Evolutionary conservation across 2,888 invertebrate genomes (phyloP).

Genomic region (Harpalus rufipes): DNA sequence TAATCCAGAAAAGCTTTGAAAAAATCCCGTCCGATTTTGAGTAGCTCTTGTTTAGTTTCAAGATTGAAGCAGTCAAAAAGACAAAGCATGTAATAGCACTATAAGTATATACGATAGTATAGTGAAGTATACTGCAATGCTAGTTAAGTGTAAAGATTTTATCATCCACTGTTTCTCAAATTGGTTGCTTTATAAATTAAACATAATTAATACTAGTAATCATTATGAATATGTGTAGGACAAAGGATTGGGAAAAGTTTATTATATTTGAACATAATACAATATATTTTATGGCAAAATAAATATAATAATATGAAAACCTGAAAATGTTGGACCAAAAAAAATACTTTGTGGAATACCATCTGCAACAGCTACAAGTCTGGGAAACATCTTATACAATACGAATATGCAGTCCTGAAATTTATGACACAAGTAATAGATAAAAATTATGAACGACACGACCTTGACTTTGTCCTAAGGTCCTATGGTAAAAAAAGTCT

Average conservation of each 20-base stretch:
- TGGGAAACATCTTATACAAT: no score
- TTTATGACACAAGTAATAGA: no score
- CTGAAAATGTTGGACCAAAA: no score
- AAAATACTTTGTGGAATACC: no score
- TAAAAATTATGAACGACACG: no score
- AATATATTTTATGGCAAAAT: background rate
- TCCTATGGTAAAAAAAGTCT: no score
- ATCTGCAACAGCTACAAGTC: no score
- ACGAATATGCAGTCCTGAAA: no score
- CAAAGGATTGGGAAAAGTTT: background rate
- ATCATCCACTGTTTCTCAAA: slow-evolving; percentile 1
- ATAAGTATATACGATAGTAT: slow-evolving; percentile 46
- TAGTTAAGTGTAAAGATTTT: slow-evolving; percentile 28
- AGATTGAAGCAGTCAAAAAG: slow-evolving; percentile 73
- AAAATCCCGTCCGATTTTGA: slow-evolving; percentile 41
- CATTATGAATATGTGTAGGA: background rate
- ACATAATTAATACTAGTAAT: background rate
- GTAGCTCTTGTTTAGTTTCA: slow-evolving; percentile 66
- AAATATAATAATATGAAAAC: no score
- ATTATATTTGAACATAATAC: background rate
- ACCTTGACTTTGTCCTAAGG: no score
- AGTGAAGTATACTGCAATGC: slow-evolving; percentile 26
- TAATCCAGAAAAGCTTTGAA: slow-evolving; percentile 38
- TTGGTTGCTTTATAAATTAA: background rate
- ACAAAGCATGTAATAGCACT: slow-evolving; percentile 71